Evolutionary conservation across 1,140 invertebrate genomes (phyloP), one percentile per base, ranked within the genome.

Genomic region (Zaprionus vittiger): DNA sequence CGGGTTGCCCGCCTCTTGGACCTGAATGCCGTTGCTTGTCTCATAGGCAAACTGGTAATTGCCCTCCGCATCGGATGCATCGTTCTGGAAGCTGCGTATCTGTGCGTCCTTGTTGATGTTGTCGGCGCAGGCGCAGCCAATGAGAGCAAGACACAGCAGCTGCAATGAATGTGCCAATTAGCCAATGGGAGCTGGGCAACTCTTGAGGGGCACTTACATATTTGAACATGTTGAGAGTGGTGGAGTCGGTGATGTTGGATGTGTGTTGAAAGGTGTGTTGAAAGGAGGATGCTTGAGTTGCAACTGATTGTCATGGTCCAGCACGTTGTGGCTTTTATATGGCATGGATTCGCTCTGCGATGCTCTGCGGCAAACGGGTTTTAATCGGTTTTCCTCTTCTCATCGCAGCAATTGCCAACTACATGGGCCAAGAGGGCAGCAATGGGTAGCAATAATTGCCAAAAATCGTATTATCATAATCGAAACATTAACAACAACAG

Each of bases 61-160:
- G 37, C 91, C 91, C 71, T 91, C 89, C 12, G 91, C 82, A 74
- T 91, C 91, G 56, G 89, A 77, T 26, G 91, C 91, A 9, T 91
- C 83, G 65, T 92, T 92, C 59, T 87, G 83, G 77, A 89, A 85
- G 80, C 91, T 92, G 14, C 89, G 87, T 38, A 91, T 91, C 81
- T 92, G 91, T 60, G 91, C 91, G 68, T 92, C 83, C 77, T 91
- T 92, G 79, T 92, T 91, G 60, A 92, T 92, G 41, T 92, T 91
- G 28, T 92, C 91, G 76, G 86, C 91, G 68, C 67, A 79, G 41
- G 78, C 71, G 66, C 71, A 83, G 52, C 79, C 86, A 60, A 89
- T 80, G 47, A 92, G 75, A 64, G 87, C 85, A 15, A 92, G 28
- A 26, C 81, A 91, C 56, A 91, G 60, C 44, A 91, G 61, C 85